Evolutionary conservation across 2,797 vertebrate species (phyloP), one percentile per base, ranked within the genome.

Genomic region (Tiaroga cobitis): DNA sequence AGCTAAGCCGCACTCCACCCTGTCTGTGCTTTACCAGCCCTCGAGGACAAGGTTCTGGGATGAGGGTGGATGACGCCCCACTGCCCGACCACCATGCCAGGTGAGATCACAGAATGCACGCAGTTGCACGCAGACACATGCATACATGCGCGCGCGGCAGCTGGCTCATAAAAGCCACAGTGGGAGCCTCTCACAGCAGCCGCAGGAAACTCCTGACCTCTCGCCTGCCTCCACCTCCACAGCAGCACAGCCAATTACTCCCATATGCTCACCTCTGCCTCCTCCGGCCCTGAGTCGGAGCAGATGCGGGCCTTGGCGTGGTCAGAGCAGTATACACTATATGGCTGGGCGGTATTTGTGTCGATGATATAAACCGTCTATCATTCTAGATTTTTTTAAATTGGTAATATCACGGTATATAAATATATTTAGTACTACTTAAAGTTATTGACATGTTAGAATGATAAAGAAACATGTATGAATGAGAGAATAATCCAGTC

Each of bases 81-180:
- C 72, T 85, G 82, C 88, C 80, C 89, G 79, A 89, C 92, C 90
- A 78, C 39, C 26, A 59, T 82, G 93, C 92, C 90, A 94, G 92
- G 92, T 95, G 93, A 95, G 93, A 93, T 95, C 93, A 95, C 94
- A 92, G 92, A 92, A 93, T 94, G 92, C 89, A 89, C 63, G 79
- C 88, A 91, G 34, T 46, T 37, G 24, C 89, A 89, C 61, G 80
- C 88, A 91, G 26, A 51, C 37, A 24, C 67, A 85, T 82, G 82
- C 51, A 59, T 87, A 85, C 85, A 85, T 76, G 19, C 32, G 61
- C 4, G 85, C 83, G 78, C 86, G 54, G 90, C 93, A 93, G 93
- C 93, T 92, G 93, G 91, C 90, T 91, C 88, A 89, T 90, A 92
- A 92, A 91, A 86, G 86, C 88, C 87, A 18, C 87, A 88, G 88